Evolutionary conservation across 2,797 vertebrate species (phyloP).

Genomic region (Smutsia temminckii): DNA sequence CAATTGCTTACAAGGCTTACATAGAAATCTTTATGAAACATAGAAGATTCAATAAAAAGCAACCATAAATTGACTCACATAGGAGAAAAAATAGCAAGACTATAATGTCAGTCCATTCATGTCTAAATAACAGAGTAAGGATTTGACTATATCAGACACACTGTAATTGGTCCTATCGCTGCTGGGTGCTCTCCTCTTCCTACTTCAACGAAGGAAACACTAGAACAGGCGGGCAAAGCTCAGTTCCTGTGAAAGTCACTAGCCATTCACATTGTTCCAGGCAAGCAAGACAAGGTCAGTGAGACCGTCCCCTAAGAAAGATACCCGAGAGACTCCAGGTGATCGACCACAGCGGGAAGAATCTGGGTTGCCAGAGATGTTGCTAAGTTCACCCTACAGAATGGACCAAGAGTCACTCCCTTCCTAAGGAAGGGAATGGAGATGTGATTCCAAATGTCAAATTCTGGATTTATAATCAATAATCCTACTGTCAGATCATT

Average conservation of each 20-base stretch:
- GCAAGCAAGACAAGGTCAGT: conserved; percentile 46
- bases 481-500: conserved; percentile 77
- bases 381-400: conserved; percentile 59
- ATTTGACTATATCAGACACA: background rate
- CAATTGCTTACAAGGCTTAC: conserved; percentile 37
- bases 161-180: background rate
- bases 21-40: conserved; percentile 47
- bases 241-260: background rate
- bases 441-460: conserved; percentile 69
- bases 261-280: background rate
- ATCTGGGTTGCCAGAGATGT: conserved; percentile 70
- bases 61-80: background rate
- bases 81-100: background rate
- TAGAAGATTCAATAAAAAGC: conserved; percentile 14
- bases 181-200: background rate
- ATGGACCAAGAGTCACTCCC: conserved; percentile 59
- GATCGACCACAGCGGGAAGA: conserved; percentile 79
- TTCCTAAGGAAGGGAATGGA: conserved; percentile 74
- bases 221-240: background rate
- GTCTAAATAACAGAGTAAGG: background rate
- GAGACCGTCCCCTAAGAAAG: conserved; percentile 28
- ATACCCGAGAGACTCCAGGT: conserved; percentile 70
- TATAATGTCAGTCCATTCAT: background rate
- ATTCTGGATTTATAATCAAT: conserved; percentile 78
- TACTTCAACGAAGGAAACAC: background rate